phyloP scores from a whole-genome alignment of 1,140 invertebrate genomes.

The Calycopis cecrops region DNA sequence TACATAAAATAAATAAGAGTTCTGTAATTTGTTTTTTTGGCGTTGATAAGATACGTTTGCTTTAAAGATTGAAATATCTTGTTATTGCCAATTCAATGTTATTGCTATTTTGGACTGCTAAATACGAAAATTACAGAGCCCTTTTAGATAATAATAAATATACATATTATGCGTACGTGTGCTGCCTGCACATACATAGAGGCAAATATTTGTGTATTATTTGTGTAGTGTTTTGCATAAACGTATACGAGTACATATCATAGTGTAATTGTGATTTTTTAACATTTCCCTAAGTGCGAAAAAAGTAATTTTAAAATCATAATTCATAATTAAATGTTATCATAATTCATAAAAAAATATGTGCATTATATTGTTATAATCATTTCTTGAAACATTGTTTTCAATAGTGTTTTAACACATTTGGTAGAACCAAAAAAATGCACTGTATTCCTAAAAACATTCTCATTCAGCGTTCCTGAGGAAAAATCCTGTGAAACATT shows the following conservation, averaged over 20 bases:
- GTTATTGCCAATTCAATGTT: no score
- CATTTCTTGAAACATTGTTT: not conserved
- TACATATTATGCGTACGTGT: slow-evolving; percentile 2
- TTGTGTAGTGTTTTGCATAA: not conserved
- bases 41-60: no score
- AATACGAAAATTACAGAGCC: slow-evolving; percentile 2
- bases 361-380: no score
- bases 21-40: not conserved
- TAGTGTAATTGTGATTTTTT: no score
- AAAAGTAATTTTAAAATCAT: not conserved
- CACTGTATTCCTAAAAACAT: not conserved
- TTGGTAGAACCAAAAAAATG: not conserved
- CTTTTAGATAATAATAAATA: not conserved
- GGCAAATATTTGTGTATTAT: slow-evolving; percentile 1
- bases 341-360: no score
- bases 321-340: no score
- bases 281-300: no score
- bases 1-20: not conserved
- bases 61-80: no score
- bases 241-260: no score
- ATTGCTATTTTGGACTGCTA: no score
- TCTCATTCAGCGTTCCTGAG: not conserved
- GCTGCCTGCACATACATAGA: not conserved
- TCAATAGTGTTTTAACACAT: not conserved
- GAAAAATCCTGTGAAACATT: slow-evolving; percentile 3